Conservation (phyloP, 2,888 invertebrate species). For the Carcina quercana region DNA sequence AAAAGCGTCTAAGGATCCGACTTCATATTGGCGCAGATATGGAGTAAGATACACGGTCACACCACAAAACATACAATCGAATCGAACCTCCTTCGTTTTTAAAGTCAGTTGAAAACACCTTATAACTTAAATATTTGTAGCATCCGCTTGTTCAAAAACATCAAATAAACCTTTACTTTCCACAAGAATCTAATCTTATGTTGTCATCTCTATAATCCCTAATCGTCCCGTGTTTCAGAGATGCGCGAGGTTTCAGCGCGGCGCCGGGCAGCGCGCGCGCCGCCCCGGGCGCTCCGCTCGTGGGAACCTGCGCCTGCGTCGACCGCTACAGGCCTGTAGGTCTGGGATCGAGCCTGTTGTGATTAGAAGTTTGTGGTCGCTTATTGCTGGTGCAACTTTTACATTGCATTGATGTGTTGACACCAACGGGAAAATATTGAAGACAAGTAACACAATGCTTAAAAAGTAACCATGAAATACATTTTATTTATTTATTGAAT, state of each 20-base stretch:
- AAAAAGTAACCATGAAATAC: neutral
- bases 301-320: conserved; percentile 7
- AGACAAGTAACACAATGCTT: neutral
- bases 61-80: no score
- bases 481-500: no score
- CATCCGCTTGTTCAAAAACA: no score
- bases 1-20: no score
- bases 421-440: conserved; percentile 1
- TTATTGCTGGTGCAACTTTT: no score
- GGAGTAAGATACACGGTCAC: no score
- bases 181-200: conserved; percentile 10
- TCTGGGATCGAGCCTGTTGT: neutral
- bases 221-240: conserved; percentile 7
- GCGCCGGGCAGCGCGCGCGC: conserved; percentile 4
- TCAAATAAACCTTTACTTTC: no score
- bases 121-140: no score
- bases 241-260: conserved; percentile 6
- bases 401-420: no score
- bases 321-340: neutral
- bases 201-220: conserved; percentile 4
- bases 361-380: conserved; percentile 3
- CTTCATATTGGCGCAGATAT: no score
- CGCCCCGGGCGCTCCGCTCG: conserved; percentile 9
- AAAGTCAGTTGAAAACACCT: no score
- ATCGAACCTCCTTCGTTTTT: no score